Conservation (phyloP, 2,888 invertebrate genomes). For the Pheosia gnoma region DNA sequence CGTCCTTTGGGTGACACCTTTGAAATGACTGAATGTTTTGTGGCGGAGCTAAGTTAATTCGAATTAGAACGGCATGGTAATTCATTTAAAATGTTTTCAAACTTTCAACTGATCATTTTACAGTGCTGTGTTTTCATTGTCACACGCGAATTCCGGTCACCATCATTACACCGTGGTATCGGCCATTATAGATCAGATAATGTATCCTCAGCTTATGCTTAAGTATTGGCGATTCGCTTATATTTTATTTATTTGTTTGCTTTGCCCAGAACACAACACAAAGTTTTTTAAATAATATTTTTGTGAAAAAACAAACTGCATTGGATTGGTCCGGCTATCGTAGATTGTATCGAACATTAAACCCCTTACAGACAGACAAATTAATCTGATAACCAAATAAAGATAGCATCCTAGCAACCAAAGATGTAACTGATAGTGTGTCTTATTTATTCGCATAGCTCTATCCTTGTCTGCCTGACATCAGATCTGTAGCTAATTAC, state of each 20-base stretch:
- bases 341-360: too few relatives aligned
- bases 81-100: conserved; percentile 12
- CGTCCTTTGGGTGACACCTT: too few relatives aligned
- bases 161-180: conserved; percentile 4
- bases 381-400: too few relatives aligned
- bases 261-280: conserved; percentile 7
- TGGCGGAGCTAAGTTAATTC: background rate
- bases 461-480: too few relatives aligned
- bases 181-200: conserved; percentile 1
- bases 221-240: conserved; percentile 35
- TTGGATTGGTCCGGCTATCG: too few relatives aligned
- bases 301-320: too few relatives aligned
- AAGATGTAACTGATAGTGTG: too few relatives aligned
- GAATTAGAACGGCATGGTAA: too few relatives aligned
- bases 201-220: conserved; percentile 34
- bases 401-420: too few relatives aligned
- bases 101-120: conserved; percentile 15
- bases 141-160: conserved; percentile 32
- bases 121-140: conserved; percentile 40
- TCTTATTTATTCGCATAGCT: too few relatives aligned
- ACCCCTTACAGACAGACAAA: too few relatives aligned
- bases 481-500: background rate
- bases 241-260: conserved; percentile 27
- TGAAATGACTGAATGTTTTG: background rate
- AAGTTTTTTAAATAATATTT: conserved; percentile 4